Conservation (phyloP, 2,113 vertebrate genomes). For the Engraulis encrasicolus region DNA sequence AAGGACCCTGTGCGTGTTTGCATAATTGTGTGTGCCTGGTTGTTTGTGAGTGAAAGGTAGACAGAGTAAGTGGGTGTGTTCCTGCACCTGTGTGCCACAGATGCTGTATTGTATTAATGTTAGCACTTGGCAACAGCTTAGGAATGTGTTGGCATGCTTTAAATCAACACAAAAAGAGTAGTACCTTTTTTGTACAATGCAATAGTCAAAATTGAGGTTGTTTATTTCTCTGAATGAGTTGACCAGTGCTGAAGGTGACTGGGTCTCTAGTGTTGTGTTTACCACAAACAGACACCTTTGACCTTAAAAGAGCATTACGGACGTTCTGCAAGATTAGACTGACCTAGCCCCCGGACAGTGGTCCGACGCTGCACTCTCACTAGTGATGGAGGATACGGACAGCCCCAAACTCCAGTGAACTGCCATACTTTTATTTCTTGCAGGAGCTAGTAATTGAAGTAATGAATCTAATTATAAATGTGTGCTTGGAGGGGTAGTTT, state of each 20-base stretch:
- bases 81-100: background rate
- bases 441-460: background rate
- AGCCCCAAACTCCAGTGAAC: background rate
- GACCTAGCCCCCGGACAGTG: background rate
- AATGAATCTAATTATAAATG: background rate
- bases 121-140: too few species aligned
- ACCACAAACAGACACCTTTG: background rate
- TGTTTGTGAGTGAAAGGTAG: too few species aligned
- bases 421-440: background rate
- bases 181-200: background rate
- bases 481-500: background rate
- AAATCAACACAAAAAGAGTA: too few species aligned
- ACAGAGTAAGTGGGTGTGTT: too few species aligned
- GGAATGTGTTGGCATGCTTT: too few species aligned
- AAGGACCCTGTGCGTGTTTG: too few species aligned
- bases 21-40: too few species aligned
- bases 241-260: background rate
- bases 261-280: background rate
- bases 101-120: too few species aligned
- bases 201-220: background rate
- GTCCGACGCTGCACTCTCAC: background rate
- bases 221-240: background rate
- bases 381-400: background rate
- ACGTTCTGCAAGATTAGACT: background rate
- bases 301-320: conserved; percentile 8